Base-by-base conservation (phyloP, 2,113 vertebrate species). In the Rhinoderma darwinii region DNA sequence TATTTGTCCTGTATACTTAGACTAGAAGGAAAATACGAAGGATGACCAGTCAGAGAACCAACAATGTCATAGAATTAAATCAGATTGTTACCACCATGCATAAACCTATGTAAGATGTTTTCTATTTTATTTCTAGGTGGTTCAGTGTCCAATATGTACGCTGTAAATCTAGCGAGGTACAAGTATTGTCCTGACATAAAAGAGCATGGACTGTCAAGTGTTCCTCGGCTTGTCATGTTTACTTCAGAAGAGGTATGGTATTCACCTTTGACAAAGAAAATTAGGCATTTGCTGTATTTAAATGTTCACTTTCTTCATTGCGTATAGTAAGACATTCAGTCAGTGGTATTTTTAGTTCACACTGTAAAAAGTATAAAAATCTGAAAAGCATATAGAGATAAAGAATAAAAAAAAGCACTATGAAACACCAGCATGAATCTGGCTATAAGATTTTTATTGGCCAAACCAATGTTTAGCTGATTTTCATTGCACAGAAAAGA, bases 141-240 rank as follows among this genome's bases (percentile, higher is more conserved):
- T 37, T 97, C 96, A 15, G 90, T 97, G 90, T 96, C 96, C 84
- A 96, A 96, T 88, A 97, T 97, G 95, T 97, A 96, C 51, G 96
- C 92, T 30, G 93, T 96, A 89, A 96, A 97, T 78, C 89, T 97
- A 82, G 96, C 96, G 84, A 93, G 95, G 88, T 96, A 96, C 89
- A 94, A 87, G 68, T 92, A 91, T 87, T 96, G 90, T 66, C 96
- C 96, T n/a, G 93, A 94, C 14, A 91, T 97, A 81, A 97, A 97
- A 87, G 96, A 96, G 89, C 91, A 91, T 39, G 96, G 96, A 0
- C 93, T 97, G 73, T 96, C 92, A 22, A 93, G 92, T 50, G 88
- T 93, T 86, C 95, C 95, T 44, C 94, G 94, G 72, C 92, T 97
- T 70, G 93, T 95, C 66, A 88, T 97, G 82, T 96, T 97, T 18